Conservation (phyloP, 2,113 vertebrate genomes). For the Gavia stellata region DNA sequence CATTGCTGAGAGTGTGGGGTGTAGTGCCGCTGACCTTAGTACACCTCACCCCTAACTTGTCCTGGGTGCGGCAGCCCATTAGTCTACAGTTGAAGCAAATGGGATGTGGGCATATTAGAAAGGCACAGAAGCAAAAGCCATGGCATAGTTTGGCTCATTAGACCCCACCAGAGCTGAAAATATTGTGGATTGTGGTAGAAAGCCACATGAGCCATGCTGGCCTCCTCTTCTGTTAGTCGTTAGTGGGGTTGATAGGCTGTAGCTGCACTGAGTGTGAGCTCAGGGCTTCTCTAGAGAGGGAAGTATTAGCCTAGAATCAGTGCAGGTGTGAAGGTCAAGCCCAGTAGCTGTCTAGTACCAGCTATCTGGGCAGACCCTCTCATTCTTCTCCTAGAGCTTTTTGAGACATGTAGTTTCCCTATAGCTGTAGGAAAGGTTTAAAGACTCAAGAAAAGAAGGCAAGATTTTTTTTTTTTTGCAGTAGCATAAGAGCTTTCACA, state of each 20-base stretch:
- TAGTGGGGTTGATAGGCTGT: neutral
- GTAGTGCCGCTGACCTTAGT: neutral
- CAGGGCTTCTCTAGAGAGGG: neutral
- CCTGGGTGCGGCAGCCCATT: neutral
- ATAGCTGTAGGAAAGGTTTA: neutral
- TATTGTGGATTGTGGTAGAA: neutral
- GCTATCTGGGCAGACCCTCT: neutral
- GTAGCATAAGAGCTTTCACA: neutral
- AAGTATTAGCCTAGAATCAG: neutral
- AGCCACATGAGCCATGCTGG: neutral
- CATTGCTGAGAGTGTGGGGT: fast-evolving
- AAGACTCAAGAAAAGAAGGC: neutral
- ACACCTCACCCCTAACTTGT: neutral
- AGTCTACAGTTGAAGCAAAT: neutral
- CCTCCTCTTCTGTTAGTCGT: neutral
- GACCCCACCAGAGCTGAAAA: neutral
- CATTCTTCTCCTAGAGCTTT: neutral
- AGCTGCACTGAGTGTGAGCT: neutral
- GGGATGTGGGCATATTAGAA: neutral
- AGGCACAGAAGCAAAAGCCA: neutral
- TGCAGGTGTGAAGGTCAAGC: neutral
- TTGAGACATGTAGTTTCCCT: neutral
- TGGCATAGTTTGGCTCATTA: neutral
- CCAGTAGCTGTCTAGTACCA: neutral
- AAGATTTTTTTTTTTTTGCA: neutral